Percentiles rank a stretch among this genome's conserved stretches.
phyloP scores from a whole-genome alignment of 35 echinoderm and acorn worm species.

The Strongylocentrotus purpuratus region DNA sequence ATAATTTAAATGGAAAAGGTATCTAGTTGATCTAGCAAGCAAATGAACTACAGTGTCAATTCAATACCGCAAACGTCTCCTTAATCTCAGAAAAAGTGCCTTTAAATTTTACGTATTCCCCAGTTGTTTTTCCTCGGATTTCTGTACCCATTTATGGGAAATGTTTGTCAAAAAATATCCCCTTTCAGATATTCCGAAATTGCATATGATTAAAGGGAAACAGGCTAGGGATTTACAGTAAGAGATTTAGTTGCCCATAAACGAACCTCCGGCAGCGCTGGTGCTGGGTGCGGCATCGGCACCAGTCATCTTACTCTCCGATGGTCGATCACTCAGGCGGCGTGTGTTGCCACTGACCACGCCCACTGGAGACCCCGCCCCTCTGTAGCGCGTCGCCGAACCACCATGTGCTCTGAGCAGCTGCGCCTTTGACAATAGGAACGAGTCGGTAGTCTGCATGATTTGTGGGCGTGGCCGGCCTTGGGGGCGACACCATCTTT shows the following conservation, averaged over 20 bases:
- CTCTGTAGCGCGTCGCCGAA: conserved; percentile 5
- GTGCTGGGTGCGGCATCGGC: not conserved
- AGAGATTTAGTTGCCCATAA: no score
- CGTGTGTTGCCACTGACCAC: conserved; percentile 35
- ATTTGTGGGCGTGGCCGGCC: conserved; percentile 67
- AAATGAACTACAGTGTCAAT: no score
- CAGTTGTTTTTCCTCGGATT: not conserved
- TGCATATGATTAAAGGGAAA: no score
- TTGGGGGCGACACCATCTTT: conserved; percentile 72
- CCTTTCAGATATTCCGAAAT: no score
- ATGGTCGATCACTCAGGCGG: conserved; percentile 14
- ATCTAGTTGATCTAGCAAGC: no score
- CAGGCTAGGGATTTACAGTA: no score
- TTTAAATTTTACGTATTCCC: not conserved
- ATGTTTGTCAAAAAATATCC: not conserved
- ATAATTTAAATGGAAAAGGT: no score
- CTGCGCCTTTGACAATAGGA: conserved; percentile 57
- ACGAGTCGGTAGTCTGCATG: conserved; percentile 75
- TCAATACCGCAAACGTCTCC: no score
- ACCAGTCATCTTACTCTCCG: not conserved
- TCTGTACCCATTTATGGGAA: not conserved
- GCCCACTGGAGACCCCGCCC: conserved; percentile 44
- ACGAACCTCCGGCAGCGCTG: not conserved
- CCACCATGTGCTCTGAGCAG: conserved; percentile 38
- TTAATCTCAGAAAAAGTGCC: no score